Conservation (phyloP, 2,888 invertebrate genomes). For the Cosmia trapezina region DNA sequence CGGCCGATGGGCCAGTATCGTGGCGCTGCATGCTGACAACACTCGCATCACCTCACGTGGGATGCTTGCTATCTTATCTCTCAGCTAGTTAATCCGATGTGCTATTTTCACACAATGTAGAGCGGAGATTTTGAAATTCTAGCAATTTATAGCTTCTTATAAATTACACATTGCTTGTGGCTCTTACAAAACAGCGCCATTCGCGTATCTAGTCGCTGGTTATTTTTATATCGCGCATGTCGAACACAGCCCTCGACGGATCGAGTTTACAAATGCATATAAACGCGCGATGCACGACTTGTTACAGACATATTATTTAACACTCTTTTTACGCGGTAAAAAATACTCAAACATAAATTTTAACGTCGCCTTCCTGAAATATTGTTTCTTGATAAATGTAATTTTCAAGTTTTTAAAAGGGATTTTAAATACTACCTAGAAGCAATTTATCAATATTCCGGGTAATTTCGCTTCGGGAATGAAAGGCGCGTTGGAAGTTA, state of each 20-base stretch:
- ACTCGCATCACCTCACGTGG: slow-evolving; percentile 74
- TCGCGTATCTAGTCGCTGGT: slow-evolving; percentile 42
- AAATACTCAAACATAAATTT: slow-evolving; percentile 22
- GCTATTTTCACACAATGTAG: slow-evolving; percentile 83
- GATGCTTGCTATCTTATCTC: slow-evolving; percentile 87
- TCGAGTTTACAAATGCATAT: slow-evolving; percentile 50
- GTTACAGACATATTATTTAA: slow-evolving; percentile 33
- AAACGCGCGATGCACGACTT: slow-evolving; percentile 43
- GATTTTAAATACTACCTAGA: slow-evolving; percentile 51
- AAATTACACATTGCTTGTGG: slow-evolving; percentile 60
- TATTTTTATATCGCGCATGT: slow-evolving; percentile 58
- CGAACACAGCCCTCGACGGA: slow-evolving; percentile 38
- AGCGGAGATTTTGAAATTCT: slow-evolving; percentile 78
- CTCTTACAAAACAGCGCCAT: slow-evolving; percentile 60
- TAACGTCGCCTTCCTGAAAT: slow-evolving; percentile 32
- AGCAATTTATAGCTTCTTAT: slow-evolving; percentile 60
- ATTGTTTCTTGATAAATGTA: slow-evolving; percentile 43
- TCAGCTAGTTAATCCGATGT: slow-evolving; percentile 79
- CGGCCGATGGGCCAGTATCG: slow-evolving; percentile 22
- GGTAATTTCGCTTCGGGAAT: slow-evolving; percentile 65
- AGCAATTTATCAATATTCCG: slow-evolving; percentile 64
- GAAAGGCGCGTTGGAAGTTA: slow-evolving; percentile 68
- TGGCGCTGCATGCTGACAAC: slow-evolving; percentile 56
- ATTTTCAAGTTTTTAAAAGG: slow-evolving; percentile 30
- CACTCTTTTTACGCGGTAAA: slow-evolving; percentile 11